These are phyloP conservation scores for Cheracebus regulus DNA, from an alignment of 2,797 vertebrate species.

Conservation along the genomic window DNA sequence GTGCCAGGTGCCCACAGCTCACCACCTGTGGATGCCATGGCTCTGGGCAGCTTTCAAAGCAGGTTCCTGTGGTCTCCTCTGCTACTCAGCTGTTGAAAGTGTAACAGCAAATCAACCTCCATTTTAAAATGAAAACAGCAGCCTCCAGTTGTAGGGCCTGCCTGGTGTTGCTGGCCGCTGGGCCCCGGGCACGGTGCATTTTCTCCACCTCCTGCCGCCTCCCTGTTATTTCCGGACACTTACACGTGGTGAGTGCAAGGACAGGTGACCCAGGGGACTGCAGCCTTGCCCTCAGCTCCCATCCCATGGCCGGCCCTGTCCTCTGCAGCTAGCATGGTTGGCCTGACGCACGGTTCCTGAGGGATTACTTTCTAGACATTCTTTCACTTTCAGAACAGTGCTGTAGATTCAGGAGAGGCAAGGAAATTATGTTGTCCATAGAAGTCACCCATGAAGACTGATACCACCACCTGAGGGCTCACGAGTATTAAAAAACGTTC, in stretches of 20 bases:
- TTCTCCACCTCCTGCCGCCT: neutral
- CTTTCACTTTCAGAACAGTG: neutral
- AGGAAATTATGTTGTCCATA: neutral
- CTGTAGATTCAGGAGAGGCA: neutral
- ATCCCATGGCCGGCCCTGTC: neutral
- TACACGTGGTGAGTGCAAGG: neutral
- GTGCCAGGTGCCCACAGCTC: neutral
- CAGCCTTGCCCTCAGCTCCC: neutral
- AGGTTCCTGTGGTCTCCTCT: no score
- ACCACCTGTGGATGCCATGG: rapidly evolving
- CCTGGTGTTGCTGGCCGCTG: neutral
- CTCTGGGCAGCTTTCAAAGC: no score
- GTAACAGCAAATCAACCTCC: no score
- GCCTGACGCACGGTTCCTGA: neutral
- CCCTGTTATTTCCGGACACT: neutral
- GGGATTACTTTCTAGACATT: neutral
- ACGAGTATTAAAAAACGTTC: neutral
- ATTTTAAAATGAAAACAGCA: neutral
- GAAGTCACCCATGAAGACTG: neutral
- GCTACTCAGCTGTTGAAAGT: neutral
- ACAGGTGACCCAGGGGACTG: no score
- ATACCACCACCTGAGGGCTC: neutral
- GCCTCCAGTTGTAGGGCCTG: neutral
- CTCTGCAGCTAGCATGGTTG: rapidly evolving
- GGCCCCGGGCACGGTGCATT: rapidly evolving